Evolutionary conservation across 2,797 vertebrate species (phyloP).

Genomic region (Microctenopoma stevenorrisi): DNA sequence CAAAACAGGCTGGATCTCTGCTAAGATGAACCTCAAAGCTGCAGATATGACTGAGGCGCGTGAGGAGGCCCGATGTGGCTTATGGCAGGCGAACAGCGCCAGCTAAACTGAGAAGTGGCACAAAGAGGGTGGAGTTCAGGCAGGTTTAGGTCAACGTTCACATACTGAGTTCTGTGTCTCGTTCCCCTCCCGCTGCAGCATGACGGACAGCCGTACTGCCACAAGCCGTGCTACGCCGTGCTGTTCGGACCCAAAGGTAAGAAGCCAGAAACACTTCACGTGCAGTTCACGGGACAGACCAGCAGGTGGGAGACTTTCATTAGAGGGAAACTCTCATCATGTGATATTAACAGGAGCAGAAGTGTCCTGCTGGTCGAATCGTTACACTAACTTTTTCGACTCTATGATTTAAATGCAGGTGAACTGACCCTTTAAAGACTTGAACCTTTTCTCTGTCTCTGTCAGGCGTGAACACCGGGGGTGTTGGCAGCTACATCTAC

Average conservation of each 20-base stretch:
- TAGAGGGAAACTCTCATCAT: neutral
- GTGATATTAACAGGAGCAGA: neutral
- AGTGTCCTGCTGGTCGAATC: neutral
- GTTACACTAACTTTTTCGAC: too few relatives aligned
- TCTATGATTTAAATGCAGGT: too few relatives aligned
- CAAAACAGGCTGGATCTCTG: too few relatives aligned
- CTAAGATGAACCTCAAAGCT: too few relatives aligned
- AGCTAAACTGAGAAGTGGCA: too few relatives aligned
- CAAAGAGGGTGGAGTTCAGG: too few relatives aligned
- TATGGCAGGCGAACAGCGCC: too few relatives aligned
- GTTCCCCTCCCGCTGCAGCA: slow-evolving; percentile 75
- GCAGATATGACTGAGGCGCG: too few relatives aligned
- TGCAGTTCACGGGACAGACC: neutral
- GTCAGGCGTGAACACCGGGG: slow-evolving; percentile 88
- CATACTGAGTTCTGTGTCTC: too few relatives aligned
- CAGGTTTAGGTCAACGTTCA: too few relatives aligned
- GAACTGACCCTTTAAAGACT: neutral
- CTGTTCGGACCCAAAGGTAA: slow-evolving; percentile 88
- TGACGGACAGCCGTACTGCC: slow-evolving; percentile 87
- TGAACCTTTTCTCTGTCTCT: neutral
- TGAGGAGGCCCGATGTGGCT: too few relatives aligned
- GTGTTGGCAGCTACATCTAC: slow-evolving; percentile 89
- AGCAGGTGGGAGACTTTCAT: neutral
- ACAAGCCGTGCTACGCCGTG: slow-evolving; percentile 89
- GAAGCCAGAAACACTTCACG: neutral